Evolutionary conservation across 2,797 vertebrate genomes (phyloP), one percentile per base, ranked within the genome.

Genomic region (Acrossocheilus wenchowensis): DNA sequence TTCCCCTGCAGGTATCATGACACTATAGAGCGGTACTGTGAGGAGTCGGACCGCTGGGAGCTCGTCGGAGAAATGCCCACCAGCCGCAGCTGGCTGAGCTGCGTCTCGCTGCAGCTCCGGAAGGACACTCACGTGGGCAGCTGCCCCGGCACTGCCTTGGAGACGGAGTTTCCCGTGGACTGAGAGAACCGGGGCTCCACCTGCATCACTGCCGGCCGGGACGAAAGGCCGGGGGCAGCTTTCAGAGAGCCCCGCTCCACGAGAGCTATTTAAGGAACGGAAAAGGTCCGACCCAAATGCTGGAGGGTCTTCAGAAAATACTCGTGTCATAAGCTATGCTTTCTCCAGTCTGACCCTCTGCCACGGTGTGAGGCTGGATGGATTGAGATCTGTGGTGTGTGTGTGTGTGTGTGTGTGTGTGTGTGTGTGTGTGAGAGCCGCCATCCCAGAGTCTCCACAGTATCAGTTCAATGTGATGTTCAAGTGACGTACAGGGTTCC

Each of bases 31-130:
- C 91, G 94, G 86, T 96, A 95, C 89, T 95, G 94, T 82, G 95
- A 96, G 0, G 94, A 95, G 71, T 94, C 93, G 0, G 95, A 96
- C 91, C 89, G 75, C 6, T 96, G 96, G 96, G 96, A 96, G 91
- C 94, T 96, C 2, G 93, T 96, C 0, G 95, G 95, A 4, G 96
- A 96, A 92, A 96, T 96, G 96, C 94, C 94, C 34, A 96, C 95
- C 80, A 96, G 96, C 84, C 95, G 96, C 57, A 96, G 96, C 92
- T 96, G 95, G 96, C 93, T 96, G 81, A 96, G 96, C 93, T 96
- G 96, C 4, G 95, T 96, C 11, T 95, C 96, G 8, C 93, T 96
- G 17, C 95, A 93, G 86, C 91, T 96, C 84, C 94, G 93, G 89
- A 96, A 96, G 86, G 94, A 96, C 87, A 81, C 94, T 74, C 90